Evolutionary conservation across 2,113 vertebrate genomes (phyloP).

Genomic region (Ophthalmolycus amberensis): DNA sequence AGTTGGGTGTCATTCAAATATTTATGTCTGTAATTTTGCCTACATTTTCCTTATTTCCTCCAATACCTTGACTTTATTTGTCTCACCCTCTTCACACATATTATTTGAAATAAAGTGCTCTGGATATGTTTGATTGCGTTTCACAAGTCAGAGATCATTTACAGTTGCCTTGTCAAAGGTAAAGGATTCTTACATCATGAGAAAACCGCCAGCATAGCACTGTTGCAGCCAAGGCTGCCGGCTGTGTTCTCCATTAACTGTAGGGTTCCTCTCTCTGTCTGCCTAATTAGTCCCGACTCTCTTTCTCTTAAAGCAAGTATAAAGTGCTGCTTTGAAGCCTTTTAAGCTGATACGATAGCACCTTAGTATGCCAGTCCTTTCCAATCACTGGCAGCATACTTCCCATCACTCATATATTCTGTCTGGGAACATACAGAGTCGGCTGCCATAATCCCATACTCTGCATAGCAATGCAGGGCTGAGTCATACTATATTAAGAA

Average conservation of each 20-base stretch:
- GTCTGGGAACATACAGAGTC: constrained; percentile 21
- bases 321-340: constrained; percentile 38
- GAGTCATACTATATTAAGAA: constrained; percentile 19
- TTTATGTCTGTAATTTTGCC: background rate
- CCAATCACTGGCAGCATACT: constrained; percentile 17
- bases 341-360: constrained; percentile 39
- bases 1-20: background rate
- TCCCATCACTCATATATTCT: constrained; percentile 31
- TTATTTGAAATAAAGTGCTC: background rate
- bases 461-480: constrained; percentile 34
- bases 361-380: constrained; percentile 40
- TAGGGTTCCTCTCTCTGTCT: constrained; percentile 17
- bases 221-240: constrained; percentile 8
- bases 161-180: background rate
- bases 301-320: constrained; percentile 3
- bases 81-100: background rate
- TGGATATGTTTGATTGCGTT: constrained; percentile 12
- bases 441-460: constrained; percentile 19
- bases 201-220: constrained; percentile 19
- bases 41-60: background rate
- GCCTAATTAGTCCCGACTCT: constrained; percentile 39
- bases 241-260: background rate
- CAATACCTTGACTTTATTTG: background rate
- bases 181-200: background rate
- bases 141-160: background rate